Base-by-base conservation (phyloP, 2,113 vertebrate species). In the Engraulis encrasicolus region DNA sequence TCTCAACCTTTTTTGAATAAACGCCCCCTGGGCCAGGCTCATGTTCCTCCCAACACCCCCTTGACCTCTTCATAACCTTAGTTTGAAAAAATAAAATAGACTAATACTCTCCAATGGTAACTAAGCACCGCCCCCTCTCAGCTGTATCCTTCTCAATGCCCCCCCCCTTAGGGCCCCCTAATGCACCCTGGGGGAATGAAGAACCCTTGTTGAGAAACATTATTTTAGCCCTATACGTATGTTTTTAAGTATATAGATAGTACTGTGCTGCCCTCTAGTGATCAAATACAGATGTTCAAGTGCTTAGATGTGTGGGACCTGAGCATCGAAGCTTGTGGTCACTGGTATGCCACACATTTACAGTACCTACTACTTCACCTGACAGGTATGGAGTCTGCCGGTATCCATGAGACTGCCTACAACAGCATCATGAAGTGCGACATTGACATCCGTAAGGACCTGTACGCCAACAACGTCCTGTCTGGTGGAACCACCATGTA, bases 401-500 rank as follows among this genome's bases (percentile, higher is more conserved):
- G 92, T 50, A 94, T 95, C 91, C 94, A 94, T 90, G 92, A 95
- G 90, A 95, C 94, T 0, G 93, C 93, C 4, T 96, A 95, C 90
- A 94, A 94, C 92, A 94, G 92, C 87, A 95, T 96, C 92, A 95
- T 95, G 94, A 95, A 95, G 89, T 93, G 93, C 0, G 95, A 96
- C 87, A 94, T 95, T 78, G 95, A 96, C 20, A 96, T 95, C 92
- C 93, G 93, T 27, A 96, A 96, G 91, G 94, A 94, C 83, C 89
- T 95, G 80, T 94, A 95, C 9, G 95, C 93, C 92, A 95, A 95
- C 92, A 94, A 94, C 0, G 92, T 94, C 77, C 91, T 95, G 83
- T 95, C 95, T 0, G 92, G 95, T 36, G 93, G 95, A 78, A 95
- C 91, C 84, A 94, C 94, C 86, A 93, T 89, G 91, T 94, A 93